Evolutionary conservation across 2,113 vertebrate species (phyloP), one percentile per base, ranked within the genome.

Genomic region (Phaethon lepturus): DNA sequence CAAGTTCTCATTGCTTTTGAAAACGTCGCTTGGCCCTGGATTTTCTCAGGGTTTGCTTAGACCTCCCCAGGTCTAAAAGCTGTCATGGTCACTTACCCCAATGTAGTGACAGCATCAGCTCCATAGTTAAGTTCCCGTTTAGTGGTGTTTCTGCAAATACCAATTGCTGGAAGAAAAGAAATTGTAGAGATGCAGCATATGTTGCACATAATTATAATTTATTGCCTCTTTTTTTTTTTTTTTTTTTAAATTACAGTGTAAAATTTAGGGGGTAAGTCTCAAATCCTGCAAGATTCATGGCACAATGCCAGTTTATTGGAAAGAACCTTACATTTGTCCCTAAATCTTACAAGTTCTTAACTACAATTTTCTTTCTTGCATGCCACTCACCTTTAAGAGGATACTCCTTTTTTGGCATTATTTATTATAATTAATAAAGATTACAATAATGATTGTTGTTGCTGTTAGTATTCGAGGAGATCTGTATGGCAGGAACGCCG

Each of bases 401-500:
- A 94, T 88, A 88, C n/a, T 96, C 81, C 87, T 90, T 95, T 93
- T 91, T 95, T 95, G 58, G 81, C 67, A 93, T 97, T 96, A 93
- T 93, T 98, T 96, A 95, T 98, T 97, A 96, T 97, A 95, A 72
- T 98, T 97, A 38, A 38, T 38, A 38, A 38, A 38, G 38, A 38
- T 38, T 38, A 38, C 38, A 38, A 38, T 38, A 38, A 38, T 38
- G 38, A 97, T 97, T 97, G 93, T 98, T 98, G 97, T 97, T 98
- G 72, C 93, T 97, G 90, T 95, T 96, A 92, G 90, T 94, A 97
- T 96, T 97, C 94, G 87, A 97, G 96, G 97, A 97, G 96, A 98
- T 97, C 95, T 98, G 95, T 96, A 97, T 94, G 93, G 97, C 97
- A 98, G 97, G 96, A 97, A 97, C 6, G 15, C 96, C 97, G 95